phyloP scores from a whole-genome alignment of 1,140 invertebrate species.

The Apis laboriosa region DNA sequence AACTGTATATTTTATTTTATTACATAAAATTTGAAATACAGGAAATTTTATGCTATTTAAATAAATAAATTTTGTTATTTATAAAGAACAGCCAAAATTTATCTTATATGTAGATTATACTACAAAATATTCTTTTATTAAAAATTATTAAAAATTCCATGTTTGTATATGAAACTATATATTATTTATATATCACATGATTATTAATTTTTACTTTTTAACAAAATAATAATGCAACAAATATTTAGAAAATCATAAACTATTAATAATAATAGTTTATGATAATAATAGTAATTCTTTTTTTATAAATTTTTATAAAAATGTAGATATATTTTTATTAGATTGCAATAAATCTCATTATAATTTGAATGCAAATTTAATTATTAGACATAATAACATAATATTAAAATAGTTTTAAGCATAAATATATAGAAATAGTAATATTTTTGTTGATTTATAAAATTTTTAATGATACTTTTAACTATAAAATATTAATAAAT shows the following conservation, averaged over 20 bases:
- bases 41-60: slow-evolving; percentile 10
- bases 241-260: background rate
- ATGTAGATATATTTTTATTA: slow-evolving; percentile 22
- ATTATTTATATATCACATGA: slow-evolving; percentile 35
- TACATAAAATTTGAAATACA: slow-evolving; percentile 38
- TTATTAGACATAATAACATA: slow-evolving; percentile 8
- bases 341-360: slow-evolving; percentile 5
- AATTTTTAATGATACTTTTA: slow-evolving; percentile 16
- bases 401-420: slow-evolving; percentile 2
- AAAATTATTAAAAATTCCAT: slow-evolving; percentile 13
- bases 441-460: slow-evolving; percentile 6
- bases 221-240: background rate
- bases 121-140: slow-evolving; percentile 33
- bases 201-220: slow-evolving; percentile 23
- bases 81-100: slow-evolving; percentile 27
- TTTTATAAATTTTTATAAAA: slow-evolving; percentile 35
- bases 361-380: slow-evolving; percentile 21
- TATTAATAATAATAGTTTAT: background rate
- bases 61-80: slow-evolving; percentile 14
- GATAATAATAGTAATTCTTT: background rate
- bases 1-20: slow-evolving; percentile 26
- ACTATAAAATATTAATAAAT: slow-evolving; percentile 14
- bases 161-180: background rate
- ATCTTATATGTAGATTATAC: slow-evolving; percentile 24
- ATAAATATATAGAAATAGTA: background rate